These are phyloP conservation scores for Thelaira solivaga DNA, from an alignment of 2,888 invertebrate genomes.

Conservation along the genomic window DNA sequence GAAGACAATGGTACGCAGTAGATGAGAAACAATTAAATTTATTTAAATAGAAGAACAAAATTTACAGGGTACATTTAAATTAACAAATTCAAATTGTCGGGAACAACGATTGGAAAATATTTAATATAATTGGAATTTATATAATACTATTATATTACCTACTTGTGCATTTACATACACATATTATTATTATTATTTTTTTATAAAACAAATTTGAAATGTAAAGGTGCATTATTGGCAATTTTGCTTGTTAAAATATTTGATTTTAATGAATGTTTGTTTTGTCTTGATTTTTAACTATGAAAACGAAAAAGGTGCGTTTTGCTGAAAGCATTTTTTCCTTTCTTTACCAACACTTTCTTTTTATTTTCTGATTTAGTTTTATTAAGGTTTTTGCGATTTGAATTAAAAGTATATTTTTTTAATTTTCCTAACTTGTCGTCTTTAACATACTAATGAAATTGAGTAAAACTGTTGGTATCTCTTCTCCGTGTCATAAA, in stretches of 20 bases:
- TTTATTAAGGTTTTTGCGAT: slow-evolving; percentile 8
- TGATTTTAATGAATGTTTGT: slow-evolving; percentile 12
- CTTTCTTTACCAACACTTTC: background rate
- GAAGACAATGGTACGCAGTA: slow-evolving; percentile 82
- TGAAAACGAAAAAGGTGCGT: slow-evolving; percentile 23
- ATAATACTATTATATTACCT: no score
- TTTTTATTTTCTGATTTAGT: slow-evolving; percentile 1
- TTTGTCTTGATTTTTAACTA: background rate
- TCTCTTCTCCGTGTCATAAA: background rate
- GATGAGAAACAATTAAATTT: slow-evolving; percentile 12
- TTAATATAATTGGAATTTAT: background rate
- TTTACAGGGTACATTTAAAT: background rate
- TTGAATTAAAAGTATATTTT: background rate
- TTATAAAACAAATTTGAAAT: slow-evolving; percentile 10
- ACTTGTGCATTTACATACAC: no score
- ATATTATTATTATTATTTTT: background rate
- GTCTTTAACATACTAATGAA: background rate
- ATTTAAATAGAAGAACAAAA: background rate
- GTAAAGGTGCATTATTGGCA: slow-evolving; percentile 7
- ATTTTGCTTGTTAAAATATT: slow-evolving; percentile 1
- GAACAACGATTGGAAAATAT: background rate
- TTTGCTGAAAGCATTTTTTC: background rate
- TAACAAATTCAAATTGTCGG: background rate
- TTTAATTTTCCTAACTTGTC: background rate
- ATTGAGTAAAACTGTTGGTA: background rate